These are phyloP conservation scores for Solenopsis invicta DNA, from an alignment of 1,140 invertebrate genomes.

Conservation along the genomic window DNA sequence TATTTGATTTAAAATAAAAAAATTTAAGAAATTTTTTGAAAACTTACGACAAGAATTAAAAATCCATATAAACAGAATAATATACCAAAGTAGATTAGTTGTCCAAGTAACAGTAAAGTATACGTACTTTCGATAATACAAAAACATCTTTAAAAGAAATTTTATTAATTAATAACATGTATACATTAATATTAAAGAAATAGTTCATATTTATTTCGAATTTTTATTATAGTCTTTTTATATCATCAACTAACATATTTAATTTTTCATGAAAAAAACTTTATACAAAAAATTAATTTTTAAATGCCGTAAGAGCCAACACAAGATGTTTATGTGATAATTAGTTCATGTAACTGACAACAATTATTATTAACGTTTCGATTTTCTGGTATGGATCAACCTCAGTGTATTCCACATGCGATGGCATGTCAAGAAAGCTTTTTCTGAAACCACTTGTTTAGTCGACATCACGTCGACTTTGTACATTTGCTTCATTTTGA, in stretches of 20 bases:
- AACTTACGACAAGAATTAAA: constrained; percentile 34
- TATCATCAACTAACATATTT: not conserved
- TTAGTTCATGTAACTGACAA: too few relatives aligned
- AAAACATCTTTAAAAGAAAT: constrained; percentile 31
- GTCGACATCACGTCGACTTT: too few relatives aligned
- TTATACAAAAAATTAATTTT: too few relatives aligned
- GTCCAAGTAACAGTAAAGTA: constrained; percentile 19
- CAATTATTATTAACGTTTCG: too few relatives aligned
- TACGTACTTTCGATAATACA: constrained; percentile 30
- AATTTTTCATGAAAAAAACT: too few relatives aligned
- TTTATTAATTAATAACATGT: not conserved
- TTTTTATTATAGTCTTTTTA: not conserved
- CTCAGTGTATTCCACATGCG: too few relatives aligned
- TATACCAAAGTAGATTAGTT: not conserved
- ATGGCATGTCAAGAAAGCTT: too few relatives aligned
- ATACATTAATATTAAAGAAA: not conserved
- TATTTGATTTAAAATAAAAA: not conserved
- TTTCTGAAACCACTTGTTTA: too few relatives aligned
- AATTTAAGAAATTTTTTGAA: not conserved
- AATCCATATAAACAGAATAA: constrained; percentile 43
- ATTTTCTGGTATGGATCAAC: too few relatives aligned
- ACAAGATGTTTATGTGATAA: too few relatives aligned
- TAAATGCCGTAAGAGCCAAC: too few relatives aligned
- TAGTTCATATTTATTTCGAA: not conserved
- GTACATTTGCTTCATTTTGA: too few relatives aligned